Base-by-base conservation (phyloP, 2,888 invertebrate genomes). In the Chydorus sphaericus region DNA sequence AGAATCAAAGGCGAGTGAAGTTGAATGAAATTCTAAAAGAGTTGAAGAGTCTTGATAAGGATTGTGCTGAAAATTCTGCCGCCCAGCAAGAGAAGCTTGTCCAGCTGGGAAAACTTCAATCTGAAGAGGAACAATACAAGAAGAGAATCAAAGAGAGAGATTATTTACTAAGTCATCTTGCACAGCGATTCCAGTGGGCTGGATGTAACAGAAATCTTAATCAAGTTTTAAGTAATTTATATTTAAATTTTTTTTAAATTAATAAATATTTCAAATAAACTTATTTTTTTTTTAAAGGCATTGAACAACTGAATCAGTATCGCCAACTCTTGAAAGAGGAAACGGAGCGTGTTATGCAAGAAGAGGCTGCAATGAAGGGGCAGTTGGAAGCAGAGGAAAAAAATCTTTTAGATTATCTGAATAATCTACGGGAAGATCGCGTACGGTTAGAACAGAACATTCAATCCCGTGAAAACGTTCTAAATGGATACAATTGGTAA, bases 361-460 rank as follows among this genome's bases (percentile, higher is more conserved):
- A 70, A 53, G 68, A 70, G 56, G 63, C 66, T 14, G 65, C 67
- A 59, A 49, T 64, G 1, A 63, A 70, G 55, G 59, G 58, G 6
- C 63, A 70, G 48, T 68, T 70, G 54, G 71, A 73, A 50, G 63
- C 65, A 36, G 70, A 75, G 59, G 79, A 80, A 62, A 73, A 72
- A 20, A 63, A 72, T 30, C 67, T 79, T 10, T 81, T 82, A 65
- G 65, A 66, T 14, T 66, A 71, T 60, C 75, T 82, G 38, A 79
- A 82, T 67, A 64, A 66, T 28, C 62, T 62, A 5, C 51, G 62
- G 48, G 74, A 74, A 26, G 70, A 73, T 36, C 70, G 78, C 66
- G 77, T 80, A 0, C 76, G 78, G 59, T 73, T 81, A 36, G 81
- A 83, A 64, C 82, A 82, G 65, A 79, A 80, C 64, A 77, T 82